Conservation (phyloP, 2,888 invertebrate genomes). For the Ametastegia equiseti region DNA sequence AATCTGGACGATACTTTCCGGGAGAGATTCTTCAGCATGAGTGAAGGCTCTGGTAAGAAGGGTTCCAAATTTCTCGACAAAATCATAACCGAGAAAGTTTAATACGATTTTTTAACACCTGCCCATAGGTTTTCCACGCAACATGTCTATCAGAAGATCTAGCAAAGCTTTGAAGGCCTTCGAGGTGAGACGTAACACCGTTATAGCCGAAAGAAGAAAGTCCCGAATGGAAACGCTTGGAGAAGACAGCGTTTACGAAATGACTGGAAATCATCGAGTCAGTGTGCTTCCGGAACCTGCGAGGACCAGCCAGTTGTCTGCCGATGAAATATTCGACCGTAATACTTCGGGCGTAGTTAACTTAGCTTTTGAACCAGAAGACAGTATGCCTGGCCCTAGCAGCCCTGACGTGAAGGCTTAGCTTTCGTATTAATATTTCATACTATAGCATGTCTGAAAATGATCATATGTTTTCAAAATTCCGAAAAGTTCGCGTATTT, state of each 20-base stretch:
- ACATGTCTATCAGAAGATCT: constrained; percentile 50
- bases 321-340: background rate
- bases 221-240: constrained; percentile 91
- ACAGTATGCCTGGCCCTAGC: background rate
- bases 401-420: background rate
- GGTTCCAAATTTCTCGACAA: background rate
- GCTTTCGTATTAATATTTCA: background rate
- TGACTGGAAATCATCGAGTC: background rate
- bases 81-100: background rate
- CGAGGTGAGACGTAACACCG: constrained; percentile 89
- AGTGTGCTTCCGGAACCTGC: background rate
- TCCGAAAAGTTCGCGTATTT: no score
- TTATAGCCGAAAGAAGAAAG: constrained; percentile 88
- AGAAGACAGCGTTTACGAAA: constrained; percentile 84
- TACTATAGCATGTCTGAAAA: no score
- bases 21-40: constrained; percentile 92
- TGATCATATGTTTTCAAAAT: background rate
- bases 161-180: constrained; percentile 81
- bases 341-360: background rate
- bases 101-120: background rate
- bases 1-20: constrained; percentile 97
- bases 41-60: constrained; percentile 78
- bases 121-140: constrained; percentile 79
- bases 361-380: background rate
- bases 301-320: background rate